Conservation (phyloP, 2,113 vertebrate species). For the Ciconia maguari region DNA sequence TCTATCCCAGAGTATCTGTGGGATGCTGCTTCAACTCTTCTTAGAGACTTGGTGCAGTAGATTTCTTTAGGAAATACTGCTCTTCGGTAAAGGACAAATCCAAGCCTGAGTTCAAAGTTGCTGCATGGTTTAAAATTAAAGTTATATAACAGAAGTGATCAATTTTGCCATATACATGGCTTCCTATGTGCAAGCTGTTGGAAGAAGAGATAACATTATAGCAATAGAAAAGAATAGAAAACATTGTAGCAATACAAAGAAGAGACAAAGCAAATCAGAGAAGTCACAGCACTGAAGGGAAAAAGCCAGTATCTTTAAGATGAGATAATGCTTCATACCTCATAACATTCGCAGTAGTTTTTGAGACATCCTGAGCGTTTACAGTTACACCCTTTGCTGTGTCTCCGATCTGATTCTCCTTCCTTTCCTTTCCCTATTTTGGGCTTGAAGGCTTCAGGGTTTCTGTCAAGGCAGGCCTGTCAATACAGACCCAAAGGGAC, state of each 20-base stretch:
- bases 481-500: constrained; percentile 40
- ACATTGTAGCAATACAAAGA: not conserved
- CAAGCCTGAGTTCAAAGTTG: not conserved
- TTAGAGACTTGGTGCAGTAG: not conserved
- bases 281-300: not conserved
- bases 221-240: not conserved
- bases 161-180: not conserved
- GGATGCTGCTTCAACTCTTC: not conserved
- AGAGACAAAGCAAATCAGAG: not conserved
- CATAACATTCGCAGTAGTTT: constrained; percentile 99
- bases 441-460: constrained; percentile 97
- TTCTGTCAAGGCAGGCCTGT: constrained; percentile 95
- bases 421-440: constrained; percentile 98
- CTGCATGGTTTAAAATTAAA: not conserved
- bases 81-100: not conserved
- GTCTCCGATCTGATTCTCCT: constrained; percentile 92
- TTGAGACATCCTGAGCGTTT: constrained; percentile 97
- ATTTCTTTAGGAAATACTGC: not conserved
- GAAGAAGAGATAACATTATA: not conserved
- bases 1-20: not conserved
- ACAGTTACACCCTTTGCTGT: constrained; percentile 98
- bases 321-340: constrained; percentile 72
- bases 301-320: not conserved
- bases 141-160: not conserved
- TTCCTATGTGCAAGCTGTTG: not conserved